Conservation (phyloP, 2,888 invertebrate species). For the Napeogenes inachia region DNA sequence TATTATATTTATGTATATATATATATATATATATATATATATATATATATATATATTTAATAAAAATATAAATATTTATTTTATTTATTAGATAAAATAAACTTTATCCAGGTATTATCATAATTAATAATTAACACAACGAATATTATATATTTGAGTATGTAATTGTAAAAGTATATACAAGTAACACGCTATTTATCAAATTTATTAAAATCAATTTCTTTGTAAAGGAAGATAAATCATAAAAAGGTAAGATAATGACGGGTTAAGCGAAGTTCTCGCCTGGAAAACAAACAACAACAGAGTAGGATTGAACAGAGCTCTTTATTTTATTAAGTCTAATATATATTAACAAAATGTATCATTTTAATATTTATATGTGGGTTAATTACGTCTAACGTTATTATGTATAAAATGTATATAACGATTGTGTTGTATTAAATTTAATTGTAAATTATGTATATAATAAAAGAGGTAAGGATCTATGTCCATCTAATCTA, state of each 20-base stretch:
- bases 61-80: neutral
- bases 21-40: too few relatives aligned
- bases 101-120: neutral
- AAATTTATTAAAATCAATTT: conserved; percentile 5
- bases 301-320: conserved; percentile 48
- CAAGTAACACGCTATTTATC: neutral
- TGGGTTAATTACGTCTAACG: too few relatives aligned
- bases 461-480: neutral
- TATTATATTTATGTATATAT: too few relatives aligned
- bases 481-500: conserved; percentile 11
- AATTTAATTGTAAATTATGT: neutral
- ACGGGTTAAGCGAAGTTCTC: conserved; percentile 74
- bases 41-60: too few relatives aligned
- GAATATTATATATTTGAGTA: neutral
- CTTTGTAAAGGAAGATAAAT: conserved; percentile 49
- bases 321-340: conserved; percentile 51
- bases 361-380: too few relatives aligned
- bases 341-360: neutral
- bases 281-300: conserved; percentile 75
- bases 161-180: neutral
- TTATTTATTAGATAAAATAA: neutral
- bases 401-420: neutral
- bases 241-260: conserved; percentile 71
- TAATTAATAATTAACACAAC: neutral
- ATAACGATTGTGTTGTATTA: neutral